Conservation (phyloP, 2,113 vertebrate species). For the Ammodytes marinus region DNA sequence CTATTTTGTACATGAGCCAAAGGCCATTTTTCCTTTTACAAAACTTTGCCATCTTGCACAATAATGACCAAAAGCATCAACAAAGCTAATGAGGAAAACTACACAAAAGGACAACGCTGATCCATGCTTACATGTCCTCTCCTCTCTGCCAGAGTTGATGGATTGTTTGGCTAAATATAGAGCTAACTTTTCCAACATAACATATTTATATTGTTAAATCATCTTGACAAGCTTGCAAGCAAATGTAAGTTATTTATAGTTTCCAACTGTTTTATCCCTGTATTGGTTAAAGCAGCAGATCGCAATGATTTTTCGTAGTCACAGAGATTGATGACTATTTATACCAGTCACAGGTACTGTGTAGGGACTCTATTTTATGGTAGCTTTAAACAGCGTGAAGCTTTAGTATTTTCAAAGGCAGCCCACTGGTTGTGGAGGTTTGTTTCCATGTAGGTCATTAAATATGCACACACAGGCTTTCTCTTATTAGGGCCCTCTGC, state of each 20-base stretch:
- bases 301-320: neutral
- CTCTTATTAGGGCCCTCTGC: conserved; percentile 69
- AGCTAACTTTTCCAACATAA: conserved; percentile 6
- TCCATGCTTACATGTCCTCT: conserved; percentile 22
- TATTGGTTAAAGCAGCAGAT: conserved; percentile 11
- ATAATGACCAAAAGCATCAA: conserved; percentile 5
- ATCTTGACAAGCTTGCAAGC: conserved; percentile 23
- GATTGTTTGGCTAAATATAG: conserved; percentile 47
- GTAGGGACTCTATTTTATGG: conserved; percentile 10
- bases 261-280: conserved; percentile 1
- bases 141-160: conserved; percentile 9
- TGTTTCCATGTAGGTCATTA: conserved; percentile 76
- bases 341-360: conserved; percentile 37
- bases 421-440: conserved; percentile 51
- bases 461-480: conserved; percentile 73
- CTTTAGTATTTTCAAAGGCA: conserved; percentile 55
- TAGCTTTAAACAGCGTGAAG: conserved; percentile 52
- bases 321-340: conserved; percentile 18
- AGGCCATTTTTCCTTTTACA: neutral
- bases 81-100: conserved; percentile 34
- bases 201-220: conserved; percentile 31
- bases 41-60: conserved; percentile 22
- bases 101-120: conserved; percentile 23
- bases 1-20: conserved; percentile 13
- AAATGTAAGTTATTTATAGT: conserved; percentile 13